Conservation (phyloP, 2,888 invertebrate genomes). For the Cyclophora albipunctata region DNA sequence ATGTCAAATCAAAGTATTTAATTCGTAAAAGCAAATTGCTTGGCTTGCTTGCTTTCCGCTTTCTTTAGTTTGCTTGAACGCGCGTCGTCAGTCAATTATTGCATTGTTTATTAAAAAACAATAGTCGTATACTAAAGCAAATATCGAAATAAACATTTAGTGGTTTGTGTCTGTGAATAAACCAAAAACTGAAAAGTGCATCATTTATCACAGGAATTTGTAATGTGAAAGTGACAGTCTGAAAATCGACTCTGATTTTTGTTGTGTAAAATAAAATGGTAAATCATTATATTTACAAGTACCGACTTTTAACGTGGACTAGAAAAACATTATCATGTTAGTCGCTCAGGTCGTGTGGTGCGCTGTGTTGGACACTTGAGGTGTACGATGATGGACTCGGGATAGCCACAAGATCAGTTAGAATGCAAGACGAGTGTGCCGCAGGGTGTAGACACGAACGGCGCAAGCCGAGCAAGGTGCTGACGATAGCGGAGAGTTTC, state of each 20-base stretch:
- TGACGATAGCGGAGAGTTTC: conserved; percentile 73
- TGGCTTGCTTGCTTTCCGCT: conserved; percentile 58
- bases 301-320: conserved; percentile 47
- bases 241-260: conserved; percentile 47
- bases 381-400: conserved; percentile 64
- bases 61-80: conserved; percentile 65
- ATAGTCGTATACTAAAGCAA: conserved; percentile 39
- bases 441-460: conserved; percentile 63
- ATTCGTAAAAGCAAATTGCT: conserved; percentile 25
- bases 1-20: conserved; percentile 59
- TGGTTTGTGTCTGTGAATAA: conserved; percentile 17
- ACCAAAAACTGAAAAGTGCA: conserved; percentile 23
- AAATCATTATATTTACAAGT: conserved; percentile 58
- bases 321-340: conserved; percentile 32
- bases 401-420: conserved; percentile 60
- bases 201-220: conserved; percentile 28
- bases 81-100: conserved; percentile 57
- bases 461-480: conserved; percentile 68
- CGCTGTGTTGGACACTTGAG: conserved; percentile 51
- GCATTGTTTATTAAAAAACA: conserved; percentile 49
- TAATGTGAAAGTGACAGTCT: conserved; percentile 68
- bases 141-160: conserved; percentile 34
- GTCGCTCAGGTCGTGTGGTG: conserved; percentile 37
- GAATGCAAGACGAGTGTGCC: conserved; percentile 69
- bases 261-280: conserved; percentile 53